phyloP scores from a whole-genome alignment of 2,888 invertebrate species.

The Nomada ruficornis region DNA sequence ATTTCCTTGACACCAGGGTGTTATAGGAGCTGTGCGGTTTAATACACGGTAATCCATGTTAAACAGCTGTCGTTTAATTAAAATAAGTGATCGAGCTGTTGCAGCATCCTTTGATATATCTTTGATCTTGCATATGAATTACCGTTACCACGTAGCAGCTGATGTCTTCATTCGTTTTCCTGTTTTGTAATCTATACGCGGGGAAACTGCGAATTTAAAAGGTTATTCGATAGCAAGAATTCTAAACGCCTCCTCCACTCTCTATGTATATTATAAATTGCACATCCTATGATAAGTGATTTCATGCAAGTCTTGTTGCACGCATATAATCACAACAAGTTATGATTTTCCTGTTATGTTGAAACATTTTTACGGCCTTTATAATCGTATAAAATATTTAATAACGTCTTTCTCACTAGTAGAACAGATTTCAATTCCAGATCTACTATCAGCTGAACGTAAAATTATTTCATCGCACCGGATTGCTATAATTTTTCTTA shows the following conservation, averaged over 20 bases:
- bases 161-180: conserved; percentile 7
- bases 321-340: no score
- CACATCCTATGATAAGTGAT: neutral
- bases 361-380: neutral
- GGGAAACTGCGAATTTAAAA: neutral
- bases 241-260: neutral
- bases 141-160: neutral
- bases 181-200: conserved; percentile 1
- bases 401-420: no score
- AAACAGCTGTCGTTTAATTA: conserved; percentile 22
- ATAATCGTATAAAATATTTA: neutral
- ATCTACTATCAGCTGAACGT: no score
- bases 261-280: no score
- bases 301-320: neutral
- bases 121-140: conserved; percentile 1
- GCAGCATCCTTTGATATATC: conserved; percentile 13
- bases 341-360: neutral
- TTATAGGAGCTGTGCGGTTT: neutral
- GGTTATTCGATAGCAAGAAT: conserved; percentile 4
- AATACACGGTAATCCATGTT: neutral
- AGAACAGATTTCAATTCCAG: no score
- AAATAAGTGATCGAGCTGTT: conserved; percentile 10
- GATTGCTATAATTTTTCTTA: no score
- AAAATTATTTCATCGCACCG: no score
- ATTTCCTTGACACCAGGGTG: neutral